These are phyloP conservation scores for Pristiophorus japonicus DNA, from an alignment of 2,113 vertebrate species.

Conservation along the genomic window DNA sequence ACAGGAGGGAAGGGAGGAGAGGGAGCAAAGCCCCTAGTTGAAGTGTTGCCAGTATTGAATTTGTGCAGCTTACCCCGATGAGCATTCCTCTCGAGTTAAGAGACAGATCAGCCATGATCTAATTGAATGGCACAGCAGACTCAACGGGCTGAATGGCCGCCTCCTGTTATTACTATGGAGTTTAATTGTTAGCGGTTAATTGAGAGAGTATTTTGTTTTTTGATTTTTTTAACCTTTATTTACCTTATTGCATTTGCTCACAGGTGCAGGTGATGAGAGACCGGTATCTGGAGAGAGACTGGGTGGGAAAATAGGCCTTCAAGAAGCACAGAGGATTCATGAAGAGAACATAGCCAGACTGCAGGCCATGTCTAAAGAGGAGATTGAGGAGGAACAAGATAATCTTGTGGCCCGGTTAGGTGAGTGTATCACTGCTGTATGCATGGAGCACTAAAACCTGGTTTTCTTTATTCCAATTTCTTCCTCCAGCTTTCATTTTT, in stretches of 20 bases:
- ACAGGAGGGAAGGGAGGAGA: not conserved
- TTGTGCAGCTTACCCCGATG: not conserved
- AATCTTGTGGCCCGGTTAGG: constrained; percentile 75
- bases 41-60: not conserved
- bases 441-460: not conserved
- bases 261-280: not conserved
- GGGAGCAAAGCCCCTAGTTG: not conserved
- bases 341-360: constrained; percentile 75
- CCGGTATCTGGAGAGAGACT: constrained; percentile 71
- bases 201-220: not conserved
- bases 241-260: constrained; percentile 43
- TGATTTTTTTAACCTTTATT: not conserved
- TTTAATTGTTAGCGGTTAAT: not conserved
- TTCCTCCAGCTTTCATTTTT: not conserved
- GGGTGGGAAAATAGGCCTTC: constrained; percentile 47
- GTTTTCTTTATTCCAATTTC: not conserved
- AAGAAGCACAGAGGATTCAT: constrained; percentile 77
- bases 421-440: constrained; percentile 45
- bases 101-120: not conserved
- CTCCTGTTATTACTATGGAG: not conserved
- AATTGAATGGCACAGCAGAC: not conserved
- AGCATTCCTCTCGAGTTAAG: not conserved
- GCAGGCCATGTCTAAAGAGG: constrained; percentile 63
- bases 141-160: not conserved
- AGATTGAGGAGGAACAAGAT: constrained; percentile 77